Percentiles rank a stretch among this genome's conserved stretches.
phyloP scores from a whole-genome alignment of 2,888 invertebrate species.

The Epiblema foenella region DNA sequence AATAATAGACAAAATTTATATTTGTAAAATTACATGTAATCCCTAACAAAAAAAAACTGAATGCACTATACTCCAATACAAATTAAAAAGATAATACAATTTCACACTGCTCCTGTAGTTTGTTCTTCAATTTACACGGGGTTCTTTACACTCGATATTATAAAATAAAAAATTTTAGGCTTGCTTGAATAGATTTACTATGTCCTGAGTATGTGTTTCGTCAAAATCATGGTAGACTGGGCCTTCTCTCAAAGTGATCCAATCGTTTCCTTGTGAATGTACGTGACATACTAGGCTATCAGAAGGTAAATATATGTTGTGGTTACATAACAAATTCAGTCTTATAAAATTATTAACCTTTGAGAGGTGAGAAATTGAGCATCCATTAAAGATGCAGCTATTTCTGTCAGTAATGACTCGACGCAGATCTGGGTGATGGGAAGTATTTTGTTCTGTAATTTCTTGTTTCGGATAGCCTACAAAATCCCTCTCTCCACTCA shows the following conservation, averaged over 20 bases:
- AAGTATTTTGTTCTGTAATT: conserved; percentile 10
- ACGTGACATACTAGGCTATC: conserved; percentile 13
- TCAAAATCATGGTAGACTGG: conserved; percentile 18
- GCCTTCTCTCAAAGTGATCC: conserved; percentile 7
- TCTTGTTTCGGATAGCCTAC: conserved; percentile 9
- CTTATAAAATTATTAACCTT: conserved; percentile 14
- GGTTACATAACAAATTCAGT: conserved; percentile 18
- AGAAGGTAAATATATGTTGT: conserved; percentile 15
- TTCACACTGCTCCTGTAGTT: conserved; percentile 13
- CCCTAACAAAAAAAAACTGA: conserved; percentile 7
- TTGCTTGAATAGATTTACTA: conserved; percentile 19
- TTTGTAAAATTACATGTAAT: no score
- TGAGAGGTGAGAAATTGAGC: conserved; percentile 20
- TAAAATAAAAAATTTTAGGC: conserved; percentile 17
- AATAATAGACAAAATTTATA: conserved; percentile 7
- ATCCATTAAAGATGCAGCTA: conserved; percentile 2
- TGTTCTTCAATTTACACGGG: conserved; percentile 4
- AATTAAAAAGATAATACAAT: conserved; percentile 8
- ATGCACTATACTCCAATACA: conserved; percentile 14
- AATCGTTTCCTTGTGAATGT: conserved; percentile 17
- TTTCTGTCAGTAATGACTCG: conserved; percentile 12
- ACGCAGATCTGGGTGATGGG: conserved; percentile 7
- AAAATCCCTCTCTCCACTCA: conserved; percentile 11
- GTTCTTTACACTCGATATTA: conserved; percentile 18
- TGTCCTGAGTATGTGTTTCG: conserved; percentile 12